phyloP scores from a whole-genome alignment of 1,140 invertebrate species.

The Sminthurinus signatus region DNA sequence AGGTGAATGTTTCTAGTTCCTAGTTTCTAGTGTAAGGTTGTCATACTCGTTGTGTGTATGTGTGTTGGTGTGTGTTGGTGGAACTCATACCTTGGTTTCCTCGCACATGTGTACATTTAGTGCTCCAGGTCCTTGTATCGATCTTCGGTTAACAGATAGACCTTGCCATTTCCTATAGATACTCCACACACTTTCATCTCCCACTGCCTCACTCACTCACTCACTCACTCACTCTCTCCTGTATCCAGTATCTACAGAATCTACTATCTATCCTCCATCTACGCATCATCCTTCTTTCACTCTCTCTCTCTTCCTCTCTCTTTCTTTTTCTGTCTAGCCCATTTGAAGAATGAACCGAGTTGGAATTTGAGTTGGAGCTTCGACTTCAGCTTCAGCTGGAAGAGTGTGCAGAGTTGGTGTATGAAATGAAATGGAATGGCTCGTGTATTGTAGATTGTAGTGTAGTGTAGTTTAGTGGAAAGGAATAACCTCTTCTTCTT shows the following conservation, averaged over 20 bases:
- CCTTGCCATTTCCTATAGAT: constrained; percentile 11
- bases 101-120: constrained; percentile 9
- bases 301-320: too few species aligned
- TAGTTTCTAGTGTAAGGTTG: constrained; percentile 2
- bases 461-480: too few species aligned
- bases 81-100: not conserved
- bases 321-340: too few species aligned
- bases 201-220: constrained; percentile 1
- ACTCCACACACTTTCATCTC: constrained; percentile 15
- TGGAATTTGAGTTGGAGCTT: too few species aligned
- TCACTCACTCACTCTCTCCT: not conserved
- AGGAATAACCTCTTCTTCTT: too few species aligned
- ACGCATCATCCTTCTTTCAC: too few species aligned
- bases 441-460: too few species aligned
- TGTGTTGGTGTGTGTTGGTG: not conserved
- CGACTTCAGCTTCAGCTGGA: too few species aligned
- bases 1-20: too few species aligned
- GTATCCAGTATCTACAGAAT: not conserved
- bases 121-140: not conserved
- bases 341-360: too few species aligned
- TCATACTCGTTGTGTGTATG: not conserved
- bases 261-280: not conserved
- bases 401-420: too few species aligned
- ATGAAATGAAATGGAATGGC: too few species aligned
- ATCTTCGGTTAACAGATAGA: constrained; percentile 7